Evolutionary conservation across 2,888 invertebrate species (phyloP).

Genomic region (Hirtodrosophila histrioides): DNA sequence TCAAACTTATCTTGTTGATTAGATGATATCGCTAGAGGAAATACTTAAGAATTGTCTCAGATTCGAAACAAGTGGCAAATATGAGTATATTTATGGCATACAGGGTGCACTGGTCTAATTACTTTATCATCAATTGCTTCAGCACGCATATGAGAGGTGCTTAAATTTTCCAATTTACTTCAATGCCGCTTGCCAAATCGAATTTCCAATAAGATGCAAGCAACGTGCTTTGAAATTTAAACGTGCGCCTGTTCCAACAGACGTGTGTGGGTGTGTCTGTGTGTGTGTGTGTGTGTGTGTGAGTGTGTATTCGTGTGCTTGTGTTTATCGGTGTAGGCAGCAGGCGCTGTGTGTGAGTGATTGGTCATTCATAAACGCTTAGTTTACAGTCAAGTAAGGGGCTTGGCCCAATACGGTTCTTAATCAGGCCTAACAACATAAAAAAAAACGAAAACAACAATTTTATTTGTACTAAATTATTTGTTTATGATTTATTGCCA

Average conservation of each 20-base stretch:
- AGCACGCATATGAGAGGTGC: slow-evolving; percentile 48
- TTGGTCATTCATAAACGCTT: slow-evolving; percentile 67
- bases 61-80: slow-evolving; percentile 5
- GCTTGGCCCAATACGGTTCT: slow-evolving; percentile 31
- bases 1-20: slow-evolving; percentile 62
- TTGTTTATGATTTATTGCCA: slow-evolving; percentile 60
- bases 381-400: slow-evolving; percentile 63
- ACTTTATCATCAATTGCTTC: slow-evolving; percentile 57
- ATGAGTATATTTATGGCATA: slow-evolving; percentile 34
- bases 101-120: slow-evolving; percentile 53
- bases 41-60: slow-evolving; percentile 13
- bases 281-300: neutral
- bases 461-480: slow-evolving; percentile 47
- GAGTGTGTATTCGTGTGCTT: slow-evolving; percentile 3
- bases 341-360: slow-evolving; percentile 8
- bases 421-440: slow-evolving; percentile 26
- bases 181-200: slow-evolving; percentile 46
- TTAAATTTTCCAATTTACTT: slow-evolving; percentile 72
- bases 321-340: slow-evolving; percentile 9
- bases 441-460: slow-evolving; percentile 22
- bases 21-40: slow-evolving; percentile 33
- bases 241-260: slow-evolving; percentile 32
- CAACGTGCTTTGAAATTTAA: slow-evolving; percentile 72
- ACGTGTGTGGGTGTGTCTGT: slow-evolving; percentile 1
- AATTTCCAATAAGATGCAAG: slow-evolving; percentile 68